Conservation (phyloP, 2,113 vertebrate species). For the Tachycineta bicolor region DNA sequence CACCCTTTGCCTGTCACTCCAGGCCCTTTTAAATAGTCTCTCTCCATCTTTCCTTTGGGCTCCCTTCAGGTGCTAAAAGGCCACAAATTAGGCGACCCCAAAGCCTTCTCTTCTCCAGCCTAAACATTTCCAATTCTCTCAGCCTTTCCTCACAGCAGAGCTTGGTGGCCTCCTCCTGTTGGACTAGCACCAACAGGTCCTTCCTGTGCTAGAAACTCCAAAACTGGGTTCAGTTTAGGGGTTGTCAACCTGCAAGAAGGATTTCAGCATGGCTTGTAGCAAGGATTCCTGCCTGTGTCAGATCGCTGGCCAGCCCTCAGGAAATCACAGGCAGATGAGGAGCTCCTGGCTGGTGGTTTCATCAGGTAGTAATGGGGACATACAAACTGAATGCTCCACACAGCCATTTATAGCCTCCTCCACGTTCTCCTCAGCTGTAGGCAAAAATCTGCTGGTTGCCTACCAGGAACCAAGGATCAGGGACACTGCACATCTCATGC, state of each 20-base stretch:
- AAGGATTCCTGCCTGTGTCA: not conserved
- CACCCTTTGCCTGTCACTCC: accelerated
- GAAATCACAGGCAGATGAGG: not conserved
- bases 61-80: not conserved
- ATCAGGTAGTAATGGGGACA: not conserved
- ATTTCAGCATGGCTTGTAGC: not conserved
- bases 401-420: not conserved
- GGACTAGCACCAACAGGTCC: not conserved
- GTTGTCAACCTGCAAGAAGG: not conserved
- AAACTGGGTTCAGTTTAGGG: not conserved
- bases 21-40: accelerated
- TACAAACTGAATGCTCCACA: not conserved
- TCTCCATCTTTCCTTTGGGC: not conserved
- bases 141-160: not conserved
- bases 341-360: not conserved
- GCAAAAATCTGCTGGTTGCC: not conserved
- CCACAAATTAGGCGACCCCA: accelerated
- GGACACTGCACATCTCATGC: not conserved
- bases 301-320: not conserved
- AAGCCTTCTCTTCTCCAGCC: not conserved
- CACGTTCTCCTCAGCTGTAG: not conserved
- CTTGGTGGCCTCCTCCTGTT: not conserved
- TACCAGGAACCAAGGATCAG: not conserved
- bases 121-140: not conserved
- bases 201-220: not conserved